These are phyloP conservation scores for Prolemur simus DNA, from an alignment of 2,113 vertebrate species.

Conservation along the genomic window DNA sequence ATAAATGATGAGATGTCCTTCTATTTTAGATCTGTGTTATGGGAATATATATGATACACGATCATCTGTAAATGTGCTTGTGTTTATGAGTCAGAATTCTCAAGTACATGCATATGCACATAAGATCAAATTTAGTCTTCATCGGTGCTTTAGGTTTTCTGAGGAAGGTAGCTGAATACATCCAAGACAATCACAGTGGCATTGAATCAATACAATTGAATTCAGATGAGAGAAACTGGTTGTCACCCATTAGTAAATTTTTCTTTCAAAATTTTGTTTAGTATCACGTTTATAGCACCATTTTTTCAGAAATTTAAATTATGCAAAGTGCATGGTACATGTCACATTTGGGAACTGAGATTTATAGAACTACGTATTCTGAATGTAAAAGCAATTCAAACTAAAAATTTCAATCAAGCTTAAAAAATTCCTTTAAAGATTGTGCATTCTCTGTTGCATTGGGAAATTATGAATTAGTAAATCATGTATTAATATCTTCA, in stretches of 20 bases:
- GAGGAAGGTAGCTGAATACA: neutral
- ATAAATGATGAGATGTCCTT: neutral
- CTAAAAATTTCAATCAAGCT: constrained; percentile 22
- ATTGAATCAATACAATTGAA: neutral
- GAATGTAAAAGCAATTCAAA: constrained; percentile 3
- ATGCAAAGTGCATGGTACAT: neutral
- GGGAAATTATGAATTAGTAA: constrained; percentile 1
- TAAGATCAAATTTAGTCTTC: neutral
- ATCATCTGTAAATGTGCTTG: neutral
- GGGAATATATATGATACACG: neutral
- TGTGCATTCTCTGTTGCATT: neutral
- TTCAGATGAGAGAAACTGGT: neutral
- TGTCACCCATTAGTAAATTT: neutral
- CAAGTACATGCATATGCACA: neutral
- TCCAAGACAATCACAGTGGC: neutral
- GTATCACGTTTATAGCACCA: neutral
- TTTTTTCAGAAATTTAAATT: constrained; percentile 16
- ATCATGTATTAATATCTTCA: neutral
- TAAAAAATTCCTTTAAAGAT: constrained; percentile 13
- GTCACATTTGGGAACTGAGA: neutral
- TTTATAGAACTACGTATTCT: neutral
- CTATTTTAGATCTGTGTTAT: neutral
- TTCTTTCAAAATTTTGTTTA: constrained; percentile 28
- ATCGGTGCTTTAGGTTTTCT: neutral
- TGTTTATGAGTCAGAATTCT: neutral